phyloP scores from a whole-genome alignment of 2,888 invertebrate genomes.

The Epicampocera succincta region DNA sequence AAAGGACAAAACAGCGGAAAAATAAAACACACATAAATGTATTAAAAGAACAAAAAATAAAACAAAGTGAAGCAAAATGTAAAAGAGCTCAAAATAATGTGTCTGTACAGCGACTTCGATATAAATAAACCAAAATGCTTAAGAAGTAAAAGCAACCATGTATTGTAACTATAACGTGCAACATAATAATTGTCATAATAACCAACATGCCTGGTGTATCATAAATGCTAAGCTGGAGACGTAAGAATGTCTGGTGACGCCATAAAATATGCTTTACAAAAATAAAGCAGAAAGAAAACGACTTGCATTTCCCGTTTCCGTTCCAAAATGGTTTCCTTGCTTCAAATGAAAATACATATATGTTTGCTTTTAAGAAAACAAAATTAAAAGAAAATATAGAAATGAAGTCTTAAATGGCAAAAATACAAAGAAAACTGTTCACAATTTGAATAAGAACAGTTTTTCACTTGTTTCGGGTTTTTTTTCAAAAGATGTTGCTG shows the following conservation, averaged over 20 bases:
- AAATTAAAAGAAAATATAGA: conserved; percentile 20
- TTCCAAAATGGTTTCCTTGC: conserved; percentile 57
- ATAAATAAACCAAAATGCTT: conserved; percentile 54
- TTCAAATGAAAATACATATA: conserved; percentile 16
- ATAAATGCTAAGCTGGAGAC: conserved; percentile 59
- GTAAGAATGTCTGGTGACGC: conserved; percentile 65
- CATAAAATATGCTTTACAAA: conserved; percentile 61
- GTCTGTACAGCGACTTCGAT: conserved; percentile 19
- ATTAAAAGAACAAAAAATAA: conserved; percentile 9
- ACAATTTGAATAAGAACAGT: conserved; percentile 53
- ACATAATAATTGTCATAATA: conserved; percentile 59
- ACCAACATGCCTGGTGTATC: conserved; percentile 46
- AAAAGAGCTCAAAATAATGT: conserved; percentile 38
- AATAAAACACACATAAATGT: conserved; percentile 38
- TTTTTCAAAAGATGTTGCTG: neutral
- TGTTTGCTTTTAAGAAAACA: conserved; percentile 1
- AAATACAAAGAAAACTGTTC: conserved; percentile 31
- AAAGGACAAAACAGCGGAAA: neutral
- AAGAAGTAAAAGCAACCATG: conserved; percentile 30
- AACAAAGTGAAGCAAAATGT: conserved; percentile 44
- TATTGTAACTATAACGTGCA: conserved; percentile 41
- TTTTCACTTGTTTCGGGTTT: neutral
- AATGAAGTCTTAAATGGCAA: conserved; percentile 25
- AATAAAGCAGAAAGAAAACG: conserved; percentile 48
- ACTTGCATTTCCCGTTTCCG: conserved; percentile 68